Evolutionary conservation across 1,140 invertebrate species (phyloP), one percentile per base, ranked within the genome.

Genomic region (Ostrea denselamellosa): DNA sequence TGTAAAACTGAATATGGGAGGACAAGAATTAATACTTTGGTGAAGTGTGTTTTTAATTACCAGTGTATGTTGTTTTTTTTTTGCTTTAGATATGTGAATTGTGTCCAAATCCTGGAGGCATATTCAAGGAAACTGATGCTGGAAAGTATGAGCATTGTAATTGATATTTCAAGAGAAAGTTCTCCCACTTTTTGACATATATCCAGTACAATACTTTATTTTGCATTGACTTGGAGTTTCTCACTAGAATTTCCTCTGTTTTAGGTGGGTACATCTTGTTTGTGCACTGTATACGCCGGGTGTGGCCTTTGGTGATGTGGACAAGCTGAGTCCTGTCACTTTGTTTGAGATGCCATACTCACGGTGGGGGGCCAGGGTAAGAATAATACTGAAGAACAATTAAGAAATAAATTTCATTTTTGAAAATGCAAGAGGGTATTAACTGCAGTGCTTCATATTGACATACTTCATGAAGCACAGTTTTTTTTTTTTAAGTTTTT

Each of bases 241-340:
- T 62, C 56, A 62, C 17, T 14, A 62, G 12, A 19, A 62, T 19
- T 62, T 77, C 10, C 12, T 25, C 22, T 77, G 68, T 83, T 83
- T 83, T 77, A 94, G 98, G 94, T 99, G 98, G 98, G 98, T 99
- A 22, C 99, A 99, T 95, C 95, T 99, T 54, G 97, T 99, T 12
- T 99, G 99, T 95, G 98, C 98, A 8, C 95, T 99, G 19, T 99
- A 99, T 95, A 98, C 98, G 53, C 98, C 98, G 56, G 98, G 98
- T n/a, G 98, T 99, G 25, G 98, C 98, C 54, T 99, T 99, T 95
- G 98, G 97, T 82, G 98, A 99, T 96, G 98, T 98, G 22, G 95
- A 95, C 71, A 94, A 94, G 91, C 92, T 95, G 5, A 95, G 94
- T 88, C 95, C 95, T 53, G 95, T 96, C 9, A 99, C 98, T 0